Percentiles rank a stretch among this genome's conserved stretches.
Conservation (phyloP, 2,888 invertebrate species). For the Odontomyia ornata region DNA sequence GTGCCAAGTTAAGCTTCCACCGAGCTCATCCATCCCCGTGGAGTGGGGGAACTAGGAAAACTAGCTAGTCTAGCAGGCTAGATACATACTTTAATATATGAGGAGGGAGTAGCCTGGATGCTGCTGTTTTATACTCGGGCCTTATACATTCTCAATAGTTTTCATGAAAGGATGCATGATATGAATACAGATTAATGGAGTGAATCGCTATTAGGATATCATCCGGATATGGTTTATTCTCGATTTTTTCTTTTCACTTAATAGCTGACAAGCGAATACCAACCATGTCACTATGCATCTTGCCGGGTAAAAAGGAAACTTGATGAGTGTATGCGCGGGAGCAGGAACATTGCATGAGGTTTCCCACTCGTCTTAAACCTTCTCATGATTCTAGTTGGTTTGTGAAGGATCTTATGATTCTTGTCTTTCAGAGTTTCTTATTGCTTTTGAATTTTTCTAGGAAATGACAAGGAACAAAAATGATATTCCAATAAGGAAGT, state of each 20-base stretch:
- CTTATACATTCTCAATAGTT: conserved; percentile 2
- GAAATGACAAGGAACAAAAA: background rate
- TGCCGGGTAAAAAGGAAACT: background rate
- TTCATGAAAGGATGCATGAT: conserved; percentile 41
- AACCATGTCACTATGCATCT: conserved; percentile 12
- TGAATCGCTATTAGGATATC: conserved; percentile 43
- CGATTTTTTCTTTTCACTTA: conserved; percentile 33
- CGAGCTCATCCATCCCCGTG: background rate
- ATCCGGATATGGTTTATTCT: conserved; percentile 38
- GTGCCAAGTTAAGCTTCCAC: conserved; percentile 24
- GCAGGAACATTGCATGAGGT: background rate
- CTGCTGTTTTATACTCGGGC: conserved; percentile 9
- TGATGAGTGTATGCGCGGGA: background rate
- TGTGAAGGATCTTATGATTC: background rate
- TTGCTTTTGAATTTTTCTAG: background rate
- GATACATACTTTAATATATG: conserved; percentile 37
- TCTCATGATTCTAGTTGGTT: background rate
- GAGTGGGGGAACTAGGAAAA: background rate
- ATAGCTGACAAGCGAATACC: conserved; percentile 15
- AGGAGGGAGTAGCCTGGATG: conserved; percentile 5
- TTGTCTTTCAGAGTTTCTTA: background rate
- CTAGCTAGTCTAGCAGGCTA: conserved; percentile 4
- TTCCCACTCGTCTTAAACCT: background rate
- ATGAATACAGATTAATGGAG: conserved; percentile 45
- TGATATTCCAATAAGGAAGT: background rate